These are phyloP conservation scores for Erythrocebus patas DNA, from an alignment of 2,113 vertebrate genomes.

Conservation along the genomic window DNA sequence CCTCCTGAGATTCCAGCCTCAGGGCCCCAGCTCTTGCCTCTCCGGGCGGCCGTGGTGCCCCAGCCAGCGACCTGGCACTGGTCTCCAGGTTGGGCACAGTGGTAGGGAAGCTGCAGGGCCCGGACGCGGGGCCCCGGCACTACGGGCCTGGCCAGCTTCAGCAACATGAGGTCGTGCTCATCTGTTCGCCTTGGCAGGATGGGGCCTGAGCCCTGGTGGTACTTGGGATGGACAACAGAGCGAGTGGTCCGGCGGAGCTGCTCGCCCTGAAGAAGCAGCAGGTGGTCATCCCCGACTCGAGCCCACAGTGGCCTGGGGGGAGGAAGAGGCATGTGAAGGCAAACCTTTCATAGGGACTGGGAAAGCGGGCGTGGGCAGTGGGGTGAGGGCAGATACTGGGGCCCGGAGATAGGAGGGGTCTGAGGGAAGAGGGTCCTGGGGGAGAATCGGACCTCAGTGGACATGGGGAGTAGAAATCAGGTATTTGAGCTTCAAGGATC, in stretches of 20 bases:
- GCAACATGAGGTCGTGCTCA: slow-evolving; percentile 75
- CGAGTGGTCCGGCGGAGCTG: slow-evolving; percentile 73
- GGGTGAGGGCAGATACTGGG: not conserved
- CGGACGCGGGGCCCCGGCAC: slow-evolving; percentile 32
- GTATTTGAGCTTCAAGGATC: not conserved
- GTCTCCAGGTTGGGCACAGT: slow-evolving; percentile 75
- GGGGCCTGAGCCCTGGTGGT: slow-evolving; percentile 65
- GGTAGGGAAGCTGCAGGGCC: slow-evolving; percentile 73
- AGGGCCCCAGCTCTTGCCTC: slow-evolving; percentile 42
- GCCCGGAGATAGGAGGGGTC: no score
- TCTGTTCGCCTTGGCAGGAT: slow-evolving; percentile 63
- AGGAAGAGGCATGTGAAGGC: not conserved
- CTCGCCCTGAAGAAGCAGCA: slow-evolving; percentile 74
- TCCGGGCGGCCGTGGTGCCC: slow-evolving; percentile 47
- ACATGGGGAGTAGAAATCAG: not conserved
- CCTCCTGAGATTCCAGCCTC: not conserved
- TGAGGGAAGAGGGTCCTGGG: not conserved
- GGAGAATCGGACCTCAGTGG: not conserved
- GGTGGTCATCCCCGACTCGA: slow-evolving; percentile 80
- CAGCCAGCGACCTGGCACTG: slow-evolving; percentile 82
- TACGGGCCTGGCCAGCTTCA: slow-evolving; percentile 73
- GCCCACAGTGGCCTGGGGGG: slow-evolving; percentile 62
- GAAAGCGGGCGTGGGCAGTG: not conserved
- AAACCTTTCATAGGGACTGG: not conserved
- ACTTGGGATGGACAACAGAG: slow-evolving; percentile 75